Conservation (phyloP, 2,797 vertebrate species). For the Sebastiscus tertius region DNA sequence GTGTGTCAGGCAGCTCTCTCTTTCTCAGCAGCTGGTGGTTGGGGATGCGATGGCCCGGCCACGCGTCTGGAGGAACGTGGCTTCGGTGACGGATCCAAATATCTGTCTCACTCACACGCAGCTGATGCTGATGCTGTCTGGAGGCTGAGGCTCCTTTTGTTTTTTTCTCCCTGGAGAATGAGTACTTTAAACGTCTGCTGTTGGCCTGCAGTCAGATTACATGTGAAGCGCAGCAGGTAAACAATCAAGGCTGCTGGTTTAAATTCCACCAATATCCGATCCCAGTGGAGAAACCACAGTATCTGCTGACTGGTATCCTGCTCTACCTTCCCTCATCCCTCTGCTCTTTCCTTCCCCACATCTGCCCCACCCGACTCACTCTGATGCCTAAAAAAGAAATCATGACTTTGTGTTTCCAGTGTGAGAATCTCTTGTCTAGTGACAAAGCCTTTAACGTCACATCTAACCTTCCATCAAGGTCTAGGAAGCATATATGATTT, state of each 20-base stretch:
- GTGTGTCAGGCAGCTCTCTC: constrained; percentile 21
- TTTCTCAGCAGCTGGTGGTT: constrained; percentile 57
- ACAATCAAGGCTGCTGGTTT: not conserved
- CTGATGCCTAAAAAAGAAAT: not conserved
- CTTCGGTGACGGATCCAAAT: constrained; percentile 40
- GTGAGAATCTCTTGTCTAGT: not conserved
- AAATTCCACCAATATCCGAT: not conserved
- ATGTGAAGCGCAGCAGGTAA: not conserved
- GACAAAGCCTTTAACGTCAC: not conserved
- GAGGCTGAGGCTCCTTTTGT: not conserved
- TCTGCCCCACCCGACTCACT: not conserved
- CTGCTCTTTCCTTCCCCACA: not conserved
- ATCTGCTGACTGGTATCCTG: not conserved
- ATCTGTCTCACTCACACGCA: constrained; percentile 14
- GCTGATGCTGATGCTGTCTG: constrained; percentile 21
- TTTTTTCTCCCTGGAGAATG: not conserved
- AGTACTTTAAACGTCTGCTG: not conserved
- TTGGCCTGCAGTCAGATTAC: not conserved
- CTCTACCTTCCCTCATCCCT: not conserved
- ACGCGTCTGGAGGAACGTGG: constrained; percentile 59
- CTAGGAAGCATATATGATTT: not conserved
- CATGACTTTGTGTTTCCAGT: not conserved
- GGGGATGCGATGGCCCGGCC: constrained; percentile 38
- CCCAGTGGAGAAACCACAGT: not conserved
- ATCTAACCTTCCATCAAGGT: constrained; percentile 2